A percentile compares a stretch with the other conserved stretches of the same genome.
Conservation (phyloP, 2,797 vertebrate species). For the Anas capensis region DNA sequence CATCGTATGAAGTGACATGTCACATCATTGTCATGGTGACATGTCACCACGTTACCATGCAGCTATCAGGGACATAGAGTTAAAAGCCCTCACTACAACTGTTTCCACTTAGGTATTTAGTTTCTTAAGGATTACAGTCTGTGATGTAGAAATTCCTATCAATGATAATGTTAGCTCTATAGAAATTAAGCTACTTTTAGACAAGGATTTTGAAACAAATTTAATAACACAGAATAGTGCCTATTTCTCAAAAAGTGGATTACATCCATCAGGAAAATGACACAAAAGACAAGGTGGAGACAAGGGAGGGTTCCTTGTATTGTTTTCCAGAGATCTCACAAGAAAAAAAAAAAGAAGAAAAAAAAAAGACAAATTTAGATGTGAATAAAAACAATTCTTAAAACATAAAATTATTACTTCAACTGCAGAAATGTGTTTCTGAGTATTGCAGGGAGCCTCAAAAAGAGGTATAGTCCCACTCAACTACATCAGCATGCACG, state of each 20-base stretch:
- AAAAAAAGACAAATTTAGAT: neutral
- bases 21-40: conserved; percentile 68
- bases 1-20: conserved; percentile 58
- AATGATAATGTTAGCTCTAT: conserved; percentile 61
- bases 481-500: neutral
- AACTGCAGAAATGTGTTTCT: neutral
- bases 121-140: conserved; percentile 70
- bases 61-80: conserved; percentile 39
- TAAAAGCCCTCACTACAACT: conserved; percentile 63
- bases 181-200: conserved; percentile 70
- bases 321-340: conserved; percentile 16
- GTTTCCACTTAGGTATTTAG: conserved; percentile 69
- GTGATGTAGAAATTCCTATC: conserved; percentile 72
- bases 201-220: conserved; percentile 67
- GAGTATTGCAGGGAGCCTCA: neutral
- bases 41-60: conserved; percentile 53
- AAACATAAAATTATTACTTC: conserved; percentile 13
- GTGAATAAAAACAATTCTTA: neutral
- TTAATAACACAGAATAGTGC: conserved; percentile 52
- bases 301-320: conserved; percentile 31
- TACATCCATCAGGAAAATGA: conserved; percentile 53
- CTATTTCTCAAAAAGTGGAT: conserved; percentile 59
- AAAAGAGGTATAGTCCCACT: neutral
- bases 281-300: conserved; percentile 50
- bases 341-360: neutral